Evolutionary conservation across 1,140 invertebrate species (phyloP), one percentile per base, ranked within the genome.

Genomic region (Thrips palmi): DNA sequence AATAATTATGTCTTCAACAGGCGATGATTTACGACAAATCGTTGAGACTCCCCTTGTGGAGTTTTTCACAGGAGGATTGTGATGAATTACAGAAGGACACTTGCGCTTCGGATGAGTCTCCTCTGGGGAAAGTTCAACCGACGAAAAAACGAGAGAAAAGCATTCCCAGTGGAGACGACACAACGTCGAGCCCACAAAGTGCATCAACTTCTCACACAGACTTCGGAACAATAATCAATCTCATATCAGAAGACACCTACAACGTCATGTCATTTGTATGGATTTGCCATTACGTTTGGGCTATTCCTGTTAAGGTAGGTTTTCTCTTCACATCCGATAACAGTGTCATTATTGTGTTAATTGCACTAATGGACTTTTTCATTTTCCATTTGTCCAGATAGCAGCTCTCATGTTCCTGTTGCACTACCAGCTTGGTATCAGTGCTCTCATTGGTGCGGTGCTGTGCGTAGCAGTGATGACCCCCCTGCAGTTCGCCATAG

Each of bases 271-370:
- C 75, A 30, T 71, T 83, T 50, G 74, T 84, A 51, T 80, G 77
- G 69, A 77, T 85, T 47, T 73, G 73, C 32, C 81, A 87, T 60
- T 87, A 84, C 49, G 65, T 76, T 17, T 88, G 83, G 83, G 77
- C 81, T 1, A 77, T 85, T 44, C 83, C 83, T 17, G 54, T 86
- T 18, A 86, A 86, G 69, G 81, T 80, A 56, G 51, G 50, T 43
- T 25, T 39, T 32, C n/a, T 19, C 38, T 25, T 40, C 37, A 10
- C n/a, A n/a, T n/a, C n/a, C n/a, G n/a, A n/a, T n/a, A n/a, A n/a
- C n/a, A n/a, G n/a, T n/a, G n/a, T n/a, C n/a, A n/a, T n/a, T n/a
- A n/a, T n/a, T n/a, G n/a, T n/a, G n/a, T n/a, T n/a, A n/a, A n/a
- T n/a, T n/a, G n/a, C n/a, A n/a, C n/a, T n/a, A 47, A 47, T 47